Evolutionary conservation across 2,888 invertebrate genomes (phyloP).

Genomic region (Acanthacorydalis orientalis): DNA sequence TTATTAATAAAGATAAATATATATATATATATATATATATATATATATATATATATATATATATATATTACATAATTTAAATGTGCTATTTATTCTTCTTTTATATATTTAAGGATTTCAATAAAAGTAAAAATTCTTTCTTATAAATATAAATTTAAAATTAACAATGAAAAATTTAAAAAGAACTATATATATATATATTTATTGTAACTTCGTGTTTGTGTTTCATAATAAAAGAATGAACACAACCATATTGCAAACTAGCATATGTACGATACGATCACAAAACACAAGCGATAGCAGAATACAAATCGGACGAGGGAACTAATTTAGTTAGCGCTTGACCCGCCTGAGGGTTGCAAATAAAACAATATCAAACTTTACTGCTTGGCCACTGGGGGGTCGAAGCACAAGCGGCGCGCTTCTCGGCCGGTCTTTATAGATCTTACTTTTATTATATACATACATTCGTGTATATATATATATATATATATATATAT

Average conservation of each 20-base stretch:
- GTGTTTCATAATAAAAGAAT: not conserved
- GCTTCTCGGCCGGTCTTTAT: not conserved
- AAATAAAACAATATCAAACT: constrained; percentile 31
- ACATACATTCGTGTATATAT: too few relatives aligned
- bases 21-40: too few relatives aligned
- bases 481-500: too few relatives aligned
- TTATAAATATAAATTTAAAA: too few relatives aligned
- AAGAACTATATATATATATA: too few relatives aligned
- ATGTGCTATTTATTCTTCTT: too few relatives aligned
- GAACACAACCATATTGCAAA: not conserved
- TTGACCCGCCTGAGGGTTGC: constrained; percentile 25
- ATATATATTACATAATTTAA: too few relatives aligned
- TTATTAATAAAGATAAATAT: too few relatives aligned
- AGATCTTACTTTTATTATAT: not conserved
- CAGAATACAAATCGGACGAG: constrained; percentile 28
- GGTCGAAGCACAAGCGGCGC: constrained; percentile 8
- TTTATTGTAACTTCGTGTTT: not conserved
- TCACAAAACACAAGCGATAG: constrained; percentile 23
- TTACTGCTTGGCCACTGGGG: constrained; percentile 23
- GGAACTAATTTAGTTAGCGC: constrained; percentile 27
- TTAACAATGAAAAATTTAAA: too few relatives aligned
- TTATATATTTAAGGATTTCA: too few relatives aligned
- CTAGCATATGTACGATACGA: constrained; percentile 11
- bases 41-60: too few relatives aligned
- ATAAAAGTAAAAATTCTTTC: too few relatives aligned